Percentiles rank a stretch among this genome's conserved stretches.
Conservation (phyloP, 2,888 invertebrate genomes). For the Idaea dimidiata region DNA sequence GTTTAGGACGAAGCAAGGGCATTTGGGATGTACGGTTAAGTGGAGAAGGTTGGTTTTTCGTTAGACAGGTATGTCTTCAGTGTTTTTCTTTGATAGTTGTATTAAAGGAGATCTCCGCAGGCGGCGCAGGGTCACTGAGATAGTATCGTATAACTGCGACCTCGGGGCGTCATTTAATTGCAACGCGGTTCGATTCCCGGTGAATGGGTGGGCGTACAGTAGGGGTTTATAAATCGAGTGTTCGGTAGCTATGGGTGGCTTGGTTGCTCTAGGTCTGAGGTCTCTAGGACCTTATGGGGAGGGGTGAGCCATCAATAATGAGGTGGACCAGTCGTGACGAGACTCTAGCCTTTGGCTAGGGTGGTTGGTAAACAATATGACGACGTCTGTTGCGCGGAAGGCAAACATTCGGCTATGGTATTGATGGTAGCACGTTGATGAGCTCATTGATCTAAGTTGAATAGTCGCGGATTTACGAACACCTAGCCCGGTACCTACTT, state of each 20-base stretch:
- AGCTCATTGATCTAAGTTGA: too few species aligned
- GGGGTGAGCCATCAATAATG: conserved; percentile 7
- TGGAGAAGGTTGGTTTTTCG: conserved; percentile 7
- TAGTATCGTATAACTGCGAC: conserved; percentile 64
- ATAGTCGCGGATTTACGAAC: neutral
- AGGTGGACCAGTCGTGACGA: neutral
- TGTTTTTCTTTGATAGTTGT: conserved; percentile 20
- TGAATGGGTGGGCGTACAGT: conserved; percentile 64
- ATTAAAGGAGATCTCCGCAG: conserved; percentile 50
- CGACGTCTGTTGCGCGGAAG: too few species aligned
- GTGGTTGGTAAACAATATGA: neutral
- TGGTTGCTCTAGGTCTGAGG: conserved; percentile 28
- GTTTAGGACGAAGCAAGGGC: neutral
- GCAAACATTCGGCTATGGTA: too few species aligned
- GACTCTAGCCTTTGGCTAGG: neutral
- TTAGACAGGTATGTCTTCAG: conserved; percentile 12
- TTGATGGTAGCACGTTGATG: too few species aligned
- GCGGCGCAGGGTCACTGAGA: conserved; percentile 60
- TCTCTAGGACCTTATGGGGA: conserved; percentile 29
- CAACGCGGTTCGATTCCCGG: conserved; percentile 57
- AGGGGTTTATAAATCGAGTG: conserved; percentile 59
- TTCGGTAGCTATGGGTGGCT: conserved; percentile 63
- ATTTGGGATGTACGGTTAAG: conserved; percentile 3
- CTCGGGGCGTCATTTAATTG: conserved; percentile 70
- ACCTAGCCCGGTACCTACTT: neutral